Evolutionary conservation across 2,113 vertebrate genomes (phyloP), one percentile per base, ranked within the genome.

Genomic region (Eurypyga helias): DNA sequence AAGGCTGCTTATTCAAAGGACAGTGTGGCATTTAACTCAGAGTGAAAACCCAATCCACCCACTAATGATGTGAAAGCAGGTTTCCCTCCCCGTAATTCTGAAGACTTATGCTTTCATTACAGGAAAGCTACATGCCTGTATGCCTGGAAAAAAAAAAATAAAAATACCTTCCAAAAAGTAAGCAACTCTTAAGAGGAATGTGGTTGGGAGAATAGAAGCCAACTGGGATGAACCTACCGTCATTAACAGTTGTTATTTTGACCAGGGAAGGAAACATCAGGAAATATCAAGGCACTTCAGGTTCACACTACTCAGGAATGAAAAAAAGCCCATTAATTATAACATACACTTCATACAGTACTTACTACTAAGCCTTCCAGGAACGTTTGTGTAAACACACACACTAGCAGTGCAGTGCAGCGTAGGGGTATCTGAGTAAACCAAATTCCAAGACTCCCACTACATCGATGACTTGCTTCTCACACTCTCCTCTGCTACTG

Each of bases 1-100:
- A 18, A 17, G 52, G 43, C 38, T 79, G 87, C 77, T 89, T 67
- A 64, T 60, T 95, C 91, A 96, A 96, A 96, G 94, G 81, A 96
- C 94, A 95, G 65, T 20, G 77, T 91, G 96, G 94, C 93, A 97
- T 97, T 96, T 96, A 95, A 97, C 73, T 95, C 80, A 89, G 58
- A 95, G 45, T 72, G 80, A 96, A 94, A 97, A 95, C 90, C 36
- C 83, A 82, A 29, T 64, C 81, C 90, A 91, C 94, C 95, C 90
- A 95, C 94, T 72, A 70, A 58, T 28, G 45, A 91, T 89, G n/a
- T 33, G 77, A 93, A 93, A 97, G 70, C 70, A 93, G 78, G 49
- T 65, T 93, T 93, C 84, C 87, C 94, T 96, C 96, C 54, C 38
- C 3, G 23, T 80, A 91, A 85, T 76, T 89, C 54, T 92, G 69